phyloP scores from a whole-genome alignment of 1,140 invertebrate genomes.

The Megathymus violae region DNA sequence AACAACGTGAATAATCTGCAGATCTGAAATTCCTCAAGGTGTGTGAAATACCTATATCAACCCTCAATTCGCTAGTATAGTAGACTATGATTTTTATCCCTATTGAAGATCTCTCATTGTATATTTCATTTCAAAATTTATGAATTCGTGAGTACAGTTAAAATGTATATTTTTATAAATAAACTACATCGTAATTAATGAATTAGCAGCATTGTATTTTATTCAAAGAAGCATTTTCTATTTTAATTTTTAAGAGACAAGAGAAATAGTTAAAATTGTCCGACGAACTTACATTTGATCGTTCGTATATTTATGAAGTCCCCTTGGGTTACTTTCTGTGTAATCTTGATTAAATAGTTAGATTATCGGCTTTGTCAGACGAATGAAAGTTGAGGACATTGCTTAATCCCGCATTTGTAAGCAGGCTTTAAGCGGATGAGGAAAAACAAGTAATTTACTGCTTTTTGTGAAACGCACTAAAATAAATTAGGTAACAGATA shows the following conservation, averaged over 20 bases:
- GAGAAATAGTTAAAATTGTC: background rate
- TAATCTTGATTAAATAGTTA: constrained; percentile 61
- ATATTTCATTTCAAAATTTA: no score
- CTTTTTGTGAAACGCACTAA: constrained; percentile 3
- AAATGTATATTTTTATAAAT: no score
- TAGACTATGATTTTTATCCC: no score
- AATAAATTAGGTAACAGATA: constrained; percentile 10
- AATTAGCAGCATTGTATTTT: no score
- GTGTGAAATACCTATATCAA: no score
- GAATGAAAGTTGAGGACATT: constrained; percentile 18
- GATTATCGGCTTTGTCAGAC: constrained; percentile 46
- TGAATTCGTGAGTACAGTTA: no score
- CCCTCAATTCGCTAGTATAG: no score
- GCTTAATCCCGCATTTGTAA: constrained; percentile 31
- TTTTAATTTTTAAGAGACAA: background rate
- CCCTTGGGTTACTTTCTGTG: constrained; percentile 30
- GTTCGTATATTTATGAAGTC: constrained; percentile 47
- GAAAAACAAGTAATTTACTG: constrained; percentile 32
- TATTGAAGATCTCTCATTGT: no score
- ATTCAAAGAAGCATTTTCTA: no score
- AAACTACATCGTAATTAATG: no score
- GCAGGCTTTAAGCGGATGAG: constrained; percentile 25
- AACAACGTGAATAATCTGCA: no score
- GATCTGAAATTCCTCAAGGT: no score
- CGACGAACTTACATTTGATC: background rate